These are phyloP conservation scores for Aplysina aerophoba DNA, from an alignment of 37 sponge, comb jelly and placozoan genomes.

Conservation along the genomic window DNA sequence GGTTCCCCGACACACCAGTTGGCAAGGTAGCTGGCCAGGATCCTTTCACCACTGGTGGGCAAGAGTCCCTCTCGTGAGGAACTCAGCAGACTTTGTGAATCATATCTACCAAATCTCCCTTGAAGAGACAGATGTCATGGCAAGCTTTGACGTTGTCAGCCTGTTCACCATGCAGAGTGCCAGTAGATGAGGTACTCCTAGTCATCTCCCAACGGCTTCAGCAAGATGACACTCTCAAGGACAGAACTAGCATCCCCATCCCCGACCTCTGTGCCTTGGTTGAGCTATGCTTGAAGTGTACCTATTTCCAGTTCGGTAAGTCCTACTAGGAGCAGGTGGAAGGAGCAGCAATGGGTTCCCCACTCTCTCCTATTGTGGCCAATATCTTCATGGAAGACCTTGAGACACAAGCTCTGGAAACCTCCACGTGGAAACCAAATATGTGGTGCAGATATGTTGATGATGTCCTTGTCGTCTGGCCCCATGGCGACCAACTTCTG, in stretches of 20 bases:
- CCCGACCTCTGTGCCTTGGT: neutral
- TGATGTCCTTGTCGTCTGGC: neutral
- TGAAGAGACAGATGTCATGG: too few relatives aligned
- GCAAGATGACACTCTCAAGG: neutral
- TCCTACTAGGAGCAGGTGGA: slow-evolving; percentile 20
- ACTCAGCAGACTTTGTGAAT: too few relatives aligned
- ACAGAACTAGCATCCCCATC: slow-evolving; percentile 6
- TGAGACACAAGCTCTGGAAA: neutral
- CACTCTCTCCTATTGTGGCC: slow-evolving; percentile 29
- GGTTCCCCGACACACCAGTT: too few relatives aligned
- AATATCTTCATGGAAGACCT: slow-evolving; percentile 21
- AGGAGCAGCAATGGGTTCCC: slow-evolving; percentile 38
- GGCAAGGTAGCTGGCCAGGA: too few relatives aligned
- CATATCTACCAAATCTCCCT: too few relatives aligned
- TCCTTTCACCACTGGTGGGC: too few relatives aligned
- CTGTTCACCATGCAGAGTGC: slow-evolving; percentile 24
- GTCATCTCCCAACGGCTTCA: neutral
- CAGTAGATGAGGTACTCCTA: neutral
- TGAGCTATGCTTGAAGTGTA: neutral
- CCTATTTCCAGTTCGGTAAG: slow-evolving; percentile 17
- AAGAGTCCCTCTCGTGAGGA: too few relatives aligned
- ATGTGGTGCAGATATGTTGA: slow-evolving; percentile 25
- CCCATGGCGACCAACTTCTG: neutral
- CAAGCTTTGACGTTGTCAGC: neutral
- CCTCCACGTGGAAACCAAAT: neutral